A percentile compares a stretch with the other conserved stretches of the same genome.
Evolutionary conservation across 1,140 invertebrate genomes (phyloP).

Genomic region (Achatina immaculata): DNA sequence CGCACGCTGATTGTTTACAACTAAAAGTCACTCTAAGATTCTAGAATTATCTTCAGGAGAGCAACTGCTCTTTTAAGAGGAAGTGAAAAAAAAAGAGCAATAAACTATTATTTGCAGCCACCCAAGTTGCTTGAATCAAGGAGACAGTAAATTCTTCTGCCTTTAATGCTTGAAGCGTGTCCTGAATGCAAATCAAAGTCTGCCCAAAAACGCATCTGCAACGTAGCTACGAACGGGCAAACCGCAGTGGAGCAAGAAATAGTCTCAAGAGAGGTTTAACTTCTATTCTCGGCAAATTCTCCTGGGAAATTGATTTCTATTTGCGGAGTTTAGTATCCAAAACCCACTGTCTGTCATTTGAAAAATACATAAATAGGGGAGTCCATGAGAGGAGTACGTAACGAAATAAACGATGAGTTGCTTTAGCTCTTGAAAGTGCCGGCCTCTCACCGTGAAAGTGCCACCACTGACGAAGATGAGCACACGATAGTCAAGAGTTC

Average conservation of each 20-base stretch:
- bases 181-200: not conserved
- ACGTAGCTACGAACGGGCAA: too few relatives aligned
- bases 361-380: not conserved
- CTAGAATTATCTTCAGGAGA: not conserved
- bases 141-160: not conserved
- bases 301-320: not conserved
- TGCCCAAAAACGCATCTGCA: not conserved
- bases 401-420: not conserved
- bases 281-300: not conserved
- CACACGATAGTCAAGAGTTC: not conserved
- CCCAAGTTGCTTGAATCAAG: not conserved
- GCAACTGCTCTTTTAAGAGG: not conserved
- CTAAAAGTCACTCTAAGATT: not conserved
- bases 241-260: not conserved
- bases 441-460: not conserved
- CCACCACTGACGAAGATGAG: not conserved
- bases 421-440: not conserved
- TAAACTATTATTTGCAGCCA: not conserved
- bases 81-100: not conserved
- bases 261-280: slow-evolving; percentile 1
- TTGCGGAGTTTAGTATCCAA: not conserved
- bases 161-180: slow-evolving; percentile 4
- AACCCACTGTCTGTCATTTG: not conserved
- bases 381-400: not conserved
- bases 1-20: not conserved